These are phyloP conservation scores for Lagorchestes hirsutus DNA, from an alignment of 2,797 vertebrate genomes.

Conservation along the genomic window DNA sequence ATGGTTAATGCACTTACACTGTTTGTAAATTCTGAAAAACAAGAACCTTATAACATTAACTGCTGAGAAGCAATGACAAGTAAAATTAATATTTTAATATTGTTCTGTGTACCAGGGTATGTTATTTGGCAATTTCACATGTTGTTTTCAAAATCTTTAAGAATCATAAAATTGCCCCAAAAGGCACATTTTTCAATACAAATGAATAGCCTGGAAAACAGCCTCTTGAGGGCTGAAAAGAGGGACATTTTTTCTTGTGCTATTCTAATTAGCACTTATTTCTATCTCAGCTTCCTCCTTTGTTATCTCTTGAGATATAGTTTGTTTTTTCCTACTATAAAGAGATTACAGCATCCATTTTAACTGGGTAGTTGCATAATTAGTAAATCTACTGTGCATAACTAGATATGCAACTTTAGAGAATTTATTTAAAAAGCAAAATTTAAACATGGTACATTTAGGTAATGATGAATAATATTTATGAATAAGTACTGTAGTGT, in stretches of 20 bases:
- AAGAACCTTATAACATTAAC: constrained; percentile 59
- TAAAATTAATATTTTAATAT: constrained; percentile 81
- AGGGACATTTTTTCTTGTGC: constrained; percentile 57
- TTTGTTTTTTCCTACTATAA: constrained; percentile 46
- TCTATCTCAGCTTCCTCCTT: constrained; percentile 66
- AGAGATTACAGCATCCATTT: constrained; percentile 66
- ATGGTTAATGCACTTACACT: constrained; percentile 16
- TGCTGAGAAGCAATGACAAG: constrained; percentile 62
- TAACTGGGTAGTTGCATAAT: constrained; percentile 64
- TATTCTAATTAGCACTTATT: constrained; percentile 76
- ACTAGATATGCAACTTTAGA: constrained; percentile 16
- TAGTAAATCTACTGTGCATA: constrained; percentile 29
- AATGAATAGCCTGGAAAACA: constrained; percentile 70
- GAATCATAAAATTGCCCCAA: constrained; percentile 63
- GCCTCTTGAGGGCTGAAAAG: constrained; percentile 41
- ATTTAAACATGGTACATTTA: constrained; percentile 1
- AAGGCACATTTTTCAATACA: constrained; percentile 73
- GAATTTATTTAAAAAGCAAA: not conserved
- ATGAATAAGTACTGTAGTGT: constrained; percentile 25
- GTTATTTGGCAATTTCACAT: constrained; percentile 63
- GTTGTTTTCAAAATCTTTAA: constrained; percentile 70
- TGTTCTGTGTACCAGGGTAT: constrained; percentile 54
- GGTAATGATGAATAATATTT: not conserved
- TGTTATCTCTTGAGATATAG: constrained; percentile 74
- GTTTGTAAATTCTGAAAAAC: constrained; percentile 62